Base-by-base conservation (phyloP, 2,888 invertebrate species). In the Drosophila mimetica region DNA sequence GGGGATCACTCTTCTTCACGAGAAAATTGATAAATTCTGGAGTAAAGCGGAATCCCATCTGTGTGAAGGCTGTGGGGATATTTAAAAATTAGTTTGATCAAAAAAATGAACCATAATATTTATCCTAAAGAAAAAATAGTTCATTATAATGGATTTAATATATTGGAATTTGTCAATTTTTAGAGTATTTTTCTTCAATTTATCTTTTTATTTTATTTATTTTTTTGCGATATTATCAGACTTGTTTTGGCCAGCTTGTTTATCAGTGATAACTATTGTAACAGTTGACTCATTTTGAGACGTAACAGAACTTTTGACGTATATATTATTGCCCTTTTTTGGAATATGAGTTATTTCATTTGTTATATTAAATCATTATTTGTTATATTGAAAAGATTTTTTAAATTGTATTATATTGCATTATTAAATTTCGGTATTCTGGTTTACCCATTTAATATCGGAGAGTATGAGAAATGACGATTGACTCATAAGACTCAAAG, bases 11-110 rank as follows among this genome's bases (percentile, higher is more conserved):
- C 90, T 95, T 95, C 74, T 94, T 93, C 8, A 95, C 93, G 65
- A 97, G 91, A 86, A 95, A 95, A 65, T 93, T 93, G 11, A 96
- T 93, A 89, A 98, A 97, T 30, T 96, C 95, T 0, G 95, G 95
- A 11, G 96, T 93, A 82, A 98, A 95, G 47, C 95, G 93, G 89
- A 97, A 98, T 34, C 98, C 98, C 97, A 98, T 97, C 92, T 97
- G 96, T 32, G 94, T 93, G 51, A 97, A 93, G 4, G 97, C 97
- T 95, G 93, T 9, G 2, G 4, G 13, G 11, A 54, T 11, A 18
- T 4, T 9, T 11, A 4, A 3, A 5, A 0, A 36, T 54, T 34
- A 25, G 8, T 22, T 22, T 2, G 1, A 22, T n/a, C 8, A 14
- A n/a, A n/a, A n/a, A n/a, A n/a, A n/a, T n/a, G n/a, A n/a, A 34